A percentile compares a stretch with the other conserved stretches of the same genome.
These are phyloP conservation scores for Premnoplex brunnescens DNA, from an alignment of 2,797 vertebrate genomes.

Conservation along the genomic window DNA sequence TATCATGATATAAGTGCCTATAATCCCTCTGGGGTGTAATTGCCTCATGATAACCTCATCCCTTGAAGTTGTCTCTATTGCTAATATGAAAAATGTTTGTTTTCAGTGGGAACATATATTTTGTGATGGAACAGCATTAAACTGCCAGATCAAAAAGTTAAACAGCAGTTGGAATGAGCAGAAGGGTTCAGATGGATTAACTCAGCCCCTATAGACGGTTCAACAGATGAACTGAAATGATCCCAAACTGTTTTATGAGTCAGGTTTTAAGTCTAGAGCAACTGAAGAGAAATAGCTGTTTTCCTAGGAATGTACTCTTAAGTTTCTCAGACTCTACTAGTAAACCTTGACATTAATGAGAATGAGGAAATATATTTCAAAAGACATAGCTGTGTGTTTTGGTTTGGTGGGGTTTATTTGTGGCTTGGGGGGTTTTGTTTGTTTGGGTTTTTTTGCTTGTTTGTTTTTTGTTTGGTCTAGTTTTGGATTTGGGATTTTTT, in stretches of 20 bases:
- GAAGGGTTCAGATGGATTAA: constrained; percentile 71
- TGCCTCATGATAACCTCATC: constrained; percentile 77
- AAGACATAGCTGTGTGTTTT: not conserved
- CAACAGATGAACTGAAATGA: constrained; percentile 56
- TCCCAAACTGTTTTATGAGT: constrained; percentile 8
- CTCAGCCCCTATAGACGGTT: constrained; percentile 49
- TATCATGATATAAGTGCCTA: constrained; percentile 72
- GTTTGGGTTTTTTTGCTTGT: too few relatives aligned
- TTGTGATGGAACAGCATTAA: constrained; percentile 74
- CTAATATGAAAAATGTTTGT: constrained; percentile 78
- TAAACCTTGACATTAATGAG: not conserved
- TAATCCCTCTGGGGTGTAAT: constrained; percentile 75
- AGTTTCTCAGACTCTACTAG: not conserved
- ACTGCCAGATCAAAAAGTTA: constrained; percentile 75
- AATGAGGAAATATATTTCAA: not conserved
- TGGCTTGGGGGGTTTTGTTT: too few relatives aligned
- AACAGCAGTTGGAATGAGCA: constrained; percentile 67
- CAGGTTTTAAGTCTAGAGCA: constrained; percentile 33
- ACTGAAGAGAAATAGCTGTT: constrained; percentile 38
- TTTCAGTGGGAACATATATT: constrained; percentile 77
- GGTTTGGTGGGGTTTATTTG: not conserved
- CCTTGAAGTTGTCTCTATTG: constrained; percentile 70
- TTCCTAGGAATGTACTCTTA: not conserved
- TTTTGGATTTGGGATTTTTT: too few relatives aligned
- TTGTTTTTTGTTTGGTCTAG: too few relatives aligned